Conservation (phyloP, 2,113 vertebrate genomes). For the Lucifuga dentata region DNA sequence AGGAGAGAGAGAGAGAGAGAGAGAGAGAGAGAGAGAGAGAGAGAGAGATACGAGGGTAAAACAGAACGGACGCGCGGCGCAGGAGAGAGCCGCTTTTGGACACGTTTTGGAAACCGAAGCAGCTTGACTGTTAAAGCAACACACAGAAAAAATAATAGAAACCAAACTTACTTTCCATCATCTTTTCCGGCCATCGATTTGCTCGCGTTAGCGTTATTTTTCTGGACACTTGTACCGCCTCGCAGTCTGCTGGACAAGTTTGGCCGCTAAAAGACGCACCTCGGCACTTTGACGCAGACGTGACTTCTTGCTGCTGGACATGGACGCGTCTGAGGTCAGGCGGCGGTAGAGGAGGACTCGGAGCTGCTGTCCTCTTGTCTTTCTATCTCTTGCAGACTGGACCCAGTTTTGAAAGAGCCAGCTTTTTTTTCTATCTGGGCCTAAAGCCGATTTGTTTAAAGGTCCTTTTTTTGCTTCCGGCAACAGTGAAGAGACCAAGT, state of each 20-base stretch:
- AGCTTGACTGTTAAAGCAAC: slow-evolving; percentile 37
- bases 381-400: slow-evolving; percentile 65
- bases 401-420: slow-evolving; percentile 71
- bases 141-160: slow-evolving; percentile 42
- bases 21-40: slow-evolving; percentile 56
- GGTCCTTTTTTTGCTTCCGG: slow-evolving; percentile 82
- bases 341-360: slow-evolving; percentile 52
- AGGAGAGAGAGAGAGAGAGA: slow-evolving; percentile 32
- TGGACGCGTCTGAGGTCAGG: slow-evolving; percentile 63
- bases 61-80: slow-evolving; percentile 70
- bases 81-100: slow-evolving; percentile 72
- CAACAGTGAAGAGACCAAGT: slow-evolving; percentile 82
- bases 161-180: slow-evolving; percentile 67
- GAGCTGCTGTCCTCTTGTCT: slow-evolving; percentile 56
- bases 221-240: slow-evolving; percentile 20
- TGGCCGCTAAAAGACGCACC: slow-evolving; percentile 63
- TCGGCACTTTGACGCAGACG: slow-evolving; percentile 68
- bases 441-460: slow-evolving; percentile 79
- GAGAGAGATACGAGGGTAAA: slow-evolving; percentile 57
- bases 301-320: slow-evolving; percentile 66
- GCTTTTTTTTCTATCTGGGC: slow-evolving; percentile 69
- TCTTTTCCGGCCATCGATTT: slow-evolving; percentile 49
- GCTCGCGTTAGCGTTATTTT: slow-evolving; percentile 12
- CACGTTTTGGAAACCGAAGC: slow-evolving; percentile 69
- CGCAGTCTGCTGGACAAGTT: slow-evolving; percentile 49